phyloP scores from a whole-genome alignment of 2,113 vertebrate species.

The Carlito syrichta region DNA sequence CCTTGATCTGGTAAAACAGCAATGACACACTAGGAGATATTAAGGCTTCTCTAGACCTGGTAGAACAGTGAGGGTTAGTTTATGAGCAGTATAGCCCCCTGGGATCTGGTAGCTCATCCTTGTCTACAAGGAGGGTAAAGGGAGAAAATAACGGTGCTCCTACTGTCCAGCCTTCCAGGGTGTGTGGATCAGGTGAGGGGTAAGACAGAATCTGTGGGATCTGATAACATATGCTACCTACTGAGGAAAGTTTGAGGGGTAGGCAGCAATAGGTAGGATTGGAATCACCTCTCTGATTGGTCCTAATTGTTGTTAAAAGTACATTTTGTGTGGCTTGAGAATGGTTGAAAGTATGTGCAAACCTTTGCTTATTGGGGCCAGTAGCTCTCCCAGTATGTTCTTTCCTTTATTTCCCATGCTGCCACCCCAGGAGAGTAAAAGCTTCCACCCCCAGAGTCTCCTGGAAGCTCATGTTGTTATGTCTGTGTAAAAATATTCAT shows the following conservation, averaged over 20 bases:
- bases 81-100: background rate
- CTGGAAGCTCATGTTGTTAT: background rate
- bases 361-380: background rate
- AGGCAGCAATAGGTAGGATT: background rate
- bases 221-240: background rate
- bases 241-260: background rate
- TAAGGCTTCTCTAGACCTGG: background rate
- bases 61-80: background rate
- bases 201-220: background rate
- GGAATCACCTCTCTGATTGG: background rate
- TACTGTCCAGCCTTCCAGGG: background rate
- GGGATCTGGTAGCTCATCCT: background rate
- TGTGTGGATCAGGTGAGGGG: background rate
- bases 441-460: background rate
- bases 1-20: background rate
- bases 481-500: background rate
- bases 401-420: background rate
- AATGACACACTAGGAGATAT: background rate
- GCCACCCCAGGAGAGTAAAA: background rate
- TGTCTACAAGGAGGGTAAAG: background rate
- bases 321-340: background rate
- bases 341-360: background rate
- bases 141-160: background rate
- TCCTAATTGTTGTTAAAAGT: background rate
- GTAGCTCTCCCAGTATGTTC: background rate